Base-by-base conservation (phyloP, 2,888 invertebrate species). In the Polydesmus complanatus region DNA sequence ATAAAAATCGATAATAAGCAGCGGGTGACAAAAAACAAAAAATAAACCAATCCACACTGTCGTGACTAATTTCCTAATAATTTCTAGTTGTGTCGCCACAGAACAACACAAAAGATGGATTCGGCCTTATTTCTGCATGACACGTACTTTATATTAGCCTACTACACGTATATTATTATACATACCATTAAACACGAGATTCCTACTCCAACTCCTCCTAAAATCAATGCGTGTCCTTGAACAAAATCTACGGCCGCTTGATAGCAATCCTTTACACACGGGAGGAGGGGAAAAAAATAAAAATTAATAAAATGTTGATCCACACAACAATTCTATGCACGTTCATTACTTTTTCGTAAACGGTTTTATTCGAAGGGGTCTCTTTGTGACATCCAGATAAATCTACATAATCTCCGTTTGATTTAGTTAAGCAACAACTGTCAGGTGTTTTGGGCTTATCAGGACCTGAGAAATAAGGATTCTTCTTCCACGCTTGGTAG, bases 111-210 rank as follows among this genome's bases (percentile, higher is more conserved):
- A n/a, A n/a, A n/a, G n/a, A n/a, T n/a, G n/a, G n/a, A n/a, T n/a
- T n/a, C n/a, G n/a, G n/a, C n/a, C n/a, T n/a, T n/a, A n/a, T n/a
- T n/a, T n/a, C n/a, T n/a, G n/a, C n/a, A 37, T 37, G 37, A 14
- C 37, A 37, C 37, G 14, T 37, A 37, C 37, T 37, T 5, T 37
- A 8, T 8, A 8, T 37, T 37, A 37, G 37, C 37, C 5, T 8
- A 8, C 5, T 37, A 37, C 5, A 37, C 37, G 14, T n/a, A n/a
- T n/a, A n/a, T n/a, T n/a, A n/a, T n/a, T n/a, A n/a, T n/a, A n/a
- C n/a, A n/a, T n/a, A 89, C 91, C 88, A 91, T 86, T 47, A 91
- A 76, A 65, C 85, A 78, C n/a, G 92, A 88, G 37, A 91, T 85
- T 25, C 84, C 81, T 62, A 92, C 82, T 5, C 89, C 91, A 23